phyloP scores from a whole-genome alignment of 2,888 invertebrate genomes.

The Eudasyphora cyanicolor region DNA sequence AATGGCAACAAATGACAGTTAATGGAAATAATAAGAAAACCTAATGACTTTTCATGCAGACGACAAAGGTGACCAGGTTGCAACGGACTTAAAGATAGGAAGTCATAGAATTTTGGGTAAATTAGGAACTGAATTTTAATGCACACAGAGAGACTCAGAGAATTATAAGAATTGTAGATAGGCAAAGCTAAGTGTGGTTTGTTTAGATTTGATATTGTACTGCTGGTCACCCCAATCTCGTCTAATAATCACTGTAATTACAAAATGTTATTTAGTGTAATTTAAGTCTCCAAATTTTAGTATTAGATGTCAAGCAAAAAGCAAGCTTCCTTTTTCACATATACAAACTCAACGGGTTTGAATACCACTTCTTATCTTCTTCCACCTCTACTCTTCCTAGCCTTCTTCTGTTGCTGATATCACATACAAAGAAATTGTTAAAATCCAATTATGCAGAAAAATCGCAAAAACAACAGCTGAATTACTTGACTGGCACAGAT shows the following conservation, averaged over 20 bases:
- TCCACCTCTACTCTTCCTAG: neutral
- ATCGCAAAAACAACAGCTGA: conserved; percentile 5
- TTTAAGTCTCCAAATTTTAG: neutral
- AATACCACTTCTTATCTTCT: neutral
- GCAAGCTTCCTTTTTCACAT: neutral
- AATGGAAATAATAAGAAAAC: conserved; percentile 22
- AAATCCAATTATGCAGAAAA: conserved; percentile 47
- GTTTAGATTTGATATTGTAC: no score
- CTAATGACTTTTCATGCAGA: conserved; percentile 2
- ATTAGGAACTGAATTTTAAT: no score
- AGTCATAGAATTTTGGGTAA: no score
- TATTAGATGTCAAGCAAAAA: neutral
- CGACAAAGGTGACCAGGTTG: neutral
- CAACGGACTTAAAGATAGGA: no score
- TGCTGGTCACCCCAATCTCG: neutral
- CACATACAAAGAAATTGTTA: conserved; percentile 47
- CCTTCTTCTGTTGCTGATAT: conserved; percentile 24
- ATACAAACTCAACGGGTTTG: neutral
- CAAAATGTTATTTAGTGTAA: conserved; percentile 25
- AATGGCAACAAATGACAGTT: conserved; percentile 5
- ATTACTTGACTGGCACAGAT: conserved; percentile 32
- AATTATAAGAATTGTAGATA: no score
- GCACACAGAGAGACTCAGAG: no score
- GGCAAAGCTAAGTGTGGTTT: no score
- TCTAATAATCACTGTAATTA: conserved; percentile 44